These are phyloP conservation scores for Alces alces DNA, from an alignment of 2,113 vertebrate species.

Conservation along the genomic window DNA sequence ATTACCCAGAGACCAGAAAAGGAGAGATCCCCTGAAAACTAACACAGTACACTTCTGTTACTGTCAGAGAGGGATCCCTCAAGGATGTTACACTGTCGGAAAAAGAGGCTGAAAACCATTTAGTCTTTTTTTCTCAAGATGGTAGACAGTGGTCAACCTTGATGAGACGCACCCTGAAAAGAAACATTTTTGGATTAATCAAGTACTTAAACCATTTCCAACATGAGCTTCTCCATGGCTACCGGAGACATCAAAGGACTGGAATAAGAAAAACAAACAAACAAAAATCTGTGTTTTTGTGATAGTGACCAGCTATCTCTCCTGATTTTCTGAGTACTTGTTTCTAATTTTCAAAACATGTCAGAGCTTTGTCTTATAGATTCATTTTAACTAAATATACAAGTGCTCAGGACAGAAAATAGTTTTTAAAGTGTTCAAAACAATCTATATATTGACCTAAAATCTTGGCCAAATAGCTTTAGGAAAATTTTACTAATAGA, in stretches of 20 bases:
- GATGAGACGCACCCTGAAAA: not conserved
- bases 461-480: not conserved
- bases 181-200: not conserved
- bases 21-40: not conserved
- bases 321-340: not conserved
- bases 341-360: not conserved
- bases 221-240: not conserved
- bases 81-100: not conserved
- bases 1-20: not conserved
- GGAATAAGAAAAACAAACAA: not conserved
- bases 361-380: not conserved
- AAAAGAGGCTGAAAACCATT: not conserved
- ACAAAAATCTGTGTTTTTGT: not conserved
- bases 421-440: not conserved
- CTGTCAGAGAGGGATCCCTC: not conserved
- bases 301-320: not conserved
- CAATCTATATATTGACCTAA: not conserved
- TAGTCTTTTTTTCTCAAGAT: not conserved
- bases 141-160: not conserved
- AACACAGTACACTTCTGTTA: not conserved
- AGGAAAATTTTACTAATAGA: constrained; percentile 11
- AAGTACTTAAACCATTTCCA: not conserved
- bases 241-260: not conserved
- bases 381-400: not conserved
- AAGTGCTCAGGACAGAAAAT: not conserved